Conservation (phyloP, 2,113 vertebrate species). For the Chiloscyllium plagiosum region DNA sequence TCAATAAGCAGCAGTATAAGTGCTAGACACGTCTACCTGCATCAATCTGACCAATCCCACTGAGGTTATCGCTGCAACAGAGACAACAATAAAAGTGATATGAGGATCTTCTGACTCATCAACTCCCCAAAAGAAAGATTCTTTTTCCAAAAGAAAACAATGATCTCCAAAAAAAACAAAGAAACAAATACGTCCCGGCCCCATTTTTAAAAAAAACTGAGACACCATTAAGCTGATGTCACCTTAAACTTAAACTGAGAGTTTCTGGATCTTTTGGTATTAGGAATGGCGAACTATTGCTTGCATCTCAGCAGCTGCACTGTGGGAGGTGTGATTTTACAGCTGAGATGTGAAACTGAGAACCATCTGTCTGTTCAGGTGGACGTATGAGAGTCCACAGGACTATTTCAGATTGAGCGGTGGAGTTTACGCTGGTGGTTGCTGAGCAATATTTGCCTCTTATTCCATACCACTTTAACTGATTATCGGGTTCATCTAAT, state of each 20-base stretch:
- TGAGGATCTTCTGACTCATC: background rate
- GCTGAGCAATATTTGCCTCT: background rate
- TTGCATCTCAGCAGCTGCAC: background rate
- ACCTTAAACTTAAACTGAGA: background rate
- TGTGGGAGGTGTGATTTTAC: background rate
- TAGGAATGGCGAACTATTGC: background rate
- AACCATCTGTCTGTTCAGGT: background rate
- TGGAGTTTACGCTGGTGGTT: background rate
- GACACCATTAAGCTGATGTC: background rate
- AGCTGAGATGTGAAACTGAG: background rate
- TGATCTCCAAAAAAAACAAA: background rate
- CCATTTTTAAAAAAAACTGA: background rate
- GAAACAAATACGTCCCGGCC: background rate
- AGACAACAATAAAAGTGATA: background rate
- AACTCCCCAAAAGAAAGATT: background rate
- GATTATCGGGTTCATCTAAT: background rate
- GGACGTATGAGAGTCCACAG: background rate
- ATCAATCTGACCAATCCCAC: background rate
- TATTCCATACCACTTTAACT: background rate
- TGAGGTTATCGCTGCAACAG: background rate
- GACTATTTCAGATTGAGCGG: background rate
- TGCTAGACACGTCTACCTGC: background rate
- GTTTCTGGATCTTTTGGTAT: background rate
- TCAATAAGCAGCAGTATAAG: background rate
- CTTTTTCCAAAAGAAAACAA: background rate